phyloP scores from a whole-genome alignment of 2,888 invertebrate species.

The Adelphocoris suturalis region DNA sequence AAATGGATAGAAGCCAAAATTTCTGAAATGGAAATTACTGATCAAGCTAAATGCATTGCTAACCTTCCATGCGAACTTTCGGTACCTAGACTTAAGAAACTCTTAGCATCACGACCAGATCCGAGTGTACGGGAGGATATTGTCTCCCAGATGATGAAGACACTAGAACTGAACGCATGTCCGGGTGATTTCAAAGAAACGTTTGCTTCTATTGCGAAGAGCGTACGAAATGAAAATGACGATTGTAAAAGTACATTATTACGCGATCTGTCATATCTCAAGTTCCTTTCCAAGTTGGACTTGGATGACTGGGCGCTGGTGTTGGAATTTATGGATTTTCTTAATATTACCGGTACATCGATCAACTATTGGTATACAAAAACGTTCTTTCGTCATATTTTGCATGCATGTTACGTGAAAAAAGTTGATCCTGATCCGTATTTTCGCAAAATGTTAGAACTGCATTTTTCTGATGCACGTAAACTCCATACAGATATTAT shows the following conservation, averaged over 20 bases:
- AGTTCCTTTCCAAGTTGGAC: conserved; percentile 31
- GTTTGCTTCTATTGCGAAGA: conserved; percentile 52
- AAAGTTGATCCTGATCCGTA: neutral
- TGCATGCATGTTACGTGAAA: neutral
- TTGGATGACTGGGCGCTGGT: conserved; percentile 67
- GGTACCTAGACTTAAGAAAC: conserved; percentile 60
- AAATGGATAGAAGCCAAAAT: conserved; percentile 71
- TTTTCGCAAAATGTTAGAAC: neutral
- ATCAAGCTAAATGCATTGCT: conserved; percentile 48
- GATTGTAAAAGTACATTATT: neutral
- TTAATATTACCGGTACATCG: neutral
- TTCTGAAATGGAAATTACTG: neutral
- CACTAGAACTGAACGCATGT: conserved; percentile 37
- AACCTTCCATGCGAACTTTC: conserved; percentile 60
- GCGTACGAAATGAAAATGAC: conserved; percentile 68
- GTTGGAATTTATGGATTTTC: conserved; percentile 66
- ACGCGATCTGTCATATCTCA: conserved; percentile 21
- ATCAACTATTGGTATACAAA: neutral
- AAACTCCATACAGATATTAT: neutral
- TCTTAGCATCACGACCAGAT: conserved; percentile 57
- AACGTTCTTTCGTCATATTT: neutral
- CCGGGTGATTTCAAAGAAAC: neutral
- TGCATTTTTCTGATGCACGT: neutral
- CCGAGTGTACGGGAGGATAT: conserved; percentile 17
- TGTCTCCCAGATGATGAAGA: conserved; percentile 45